Base-by-base conservation (phyloP, 1,140 invertebrate genomes). In the Saccostrea cuccullata region DNA sequence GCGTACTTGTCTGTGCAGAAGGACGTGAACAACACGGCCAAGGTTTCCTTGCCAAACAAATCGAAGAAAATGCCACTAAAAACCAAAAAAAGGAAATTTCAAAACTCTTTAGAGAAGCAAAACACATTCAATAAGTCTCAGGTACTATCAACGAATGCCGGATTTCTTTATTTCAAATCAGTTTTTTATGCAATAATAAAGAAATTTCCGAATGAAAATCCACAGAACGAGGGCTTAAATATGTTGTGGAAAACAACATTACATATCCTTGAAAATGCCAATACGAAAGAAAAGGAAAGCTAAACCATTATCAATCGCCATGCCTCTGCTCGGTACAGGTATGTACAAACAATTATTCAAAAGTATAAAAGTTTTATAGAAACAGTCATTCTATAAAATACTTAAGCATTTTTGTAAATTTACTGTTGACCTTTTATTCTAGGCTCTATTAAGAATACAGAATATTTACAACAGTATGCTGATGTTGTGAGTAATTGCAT, bases 311-410 rank as follows among this genome's bases (percentile, higher is more conserved):
- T 70, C 67, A 70, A 23, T 70, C 26, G 67, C 67, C 0, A 1
- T 70, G n/a, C 67, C 67, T 26, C 67, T 70, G 5, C 67, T 70
- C 11, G 67, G 67, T 23, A 70, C 67, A 70, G 67, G 67, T 70
- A 70, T 3, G 67, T 23, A 0, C 26, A 13, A 58, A 58, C 17
- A 17, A 9, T 58, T 17, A 11, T 13, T 58, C 56, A 58, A 17
- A 58, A 9, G 56, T 58, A n/a, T n/a, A n/a, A n/a, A 9, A 58
- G 12, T 58, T 3, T 17, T 58, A 8, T 13, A 8, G 13, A 56
- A 8, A 13, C 55, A 56, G 55, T 13, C 6, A 58, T 13, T 58
- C 17, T 9, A 58, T 58, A 13, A 17, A 58, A 1, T 58, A 9
- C 56, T 58, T 1, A 58, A 8, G 17, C 9, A 13, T 58, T n/a